These are phyloP conservation scores for Bactericera cockerelli DNA, from an alignment of 1,140 invertebrate genomes.

Conservation along the genomic window DNA sequence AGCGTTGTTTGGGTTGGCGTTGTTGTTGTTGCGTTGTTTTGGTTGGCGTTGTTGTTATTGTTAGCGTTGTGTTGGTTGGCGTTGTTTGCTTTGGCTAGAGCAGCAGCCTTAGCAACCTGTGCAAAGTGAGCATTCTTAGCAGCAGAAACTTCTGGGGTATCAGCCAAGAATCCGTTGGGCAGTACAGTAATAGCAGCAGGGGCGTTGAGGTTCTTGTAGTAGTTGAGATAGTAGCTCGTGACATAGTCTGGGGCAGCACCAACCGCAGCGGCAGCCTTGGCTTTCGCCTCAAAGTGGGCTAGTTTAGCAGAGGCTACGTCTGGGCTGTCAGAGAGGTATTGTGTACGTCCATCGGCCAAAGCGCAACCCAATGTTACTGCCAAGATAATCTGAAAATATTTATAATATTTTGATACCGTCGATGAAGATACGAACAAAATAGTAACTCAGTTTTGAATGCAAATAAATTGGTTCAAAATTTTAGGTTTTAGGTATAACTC, in stretches of 20 bases:
- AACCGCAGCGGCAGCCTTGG: slow-evolving; percentile 11
- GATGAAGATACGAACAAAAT: too few relatives aligned
- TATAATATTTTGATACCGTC: too few relatives aligned
- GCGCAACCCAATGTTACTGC: not conserved
- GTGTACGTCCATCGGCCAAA: slow-evolving; percentile 29
- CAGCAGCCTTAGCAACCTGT: slow-evolving; percentile 36
- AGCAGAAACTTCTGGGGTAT: slow-evolving; percentile 33
- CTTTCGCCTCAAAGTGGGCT: slow-evolving; percentile 23
- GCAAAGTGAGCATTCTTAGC: slow-evolving; percentile 40
- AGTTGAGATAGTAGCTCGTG: slow-evolving; percentile 33
- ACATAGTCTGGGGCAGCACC: slow-evolving; percentile 33
- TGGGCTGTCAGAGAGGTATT: slow-evolving; percentile 38
- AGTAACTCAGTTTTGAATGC: too few relatives aligned
- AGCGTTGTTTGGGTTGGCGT: slow-evolving; percentile 18
- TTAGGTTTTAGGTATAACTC: too few relatives aligned
- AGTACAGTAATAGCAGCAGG: slow-evolving; percentile 31
- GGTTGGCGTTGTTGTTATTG: slow-evolving; percentile 18
- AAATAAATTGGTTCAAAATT: too few relatives aligned
- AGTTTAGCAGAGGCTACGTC: slow-evolving; percentile 39
- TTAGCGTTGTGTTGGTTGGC: slow-evolving; percentile 23
- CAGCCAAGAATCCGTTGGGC: slow-evolving; percentile 36
- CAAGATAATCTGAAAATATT: not conserved
- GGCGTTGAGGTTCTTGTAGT: slow-evolving; percentile 24
- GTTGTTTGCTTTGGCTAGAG: slow-evolving; percentile 25
- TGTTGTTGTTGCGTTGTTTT: slow-evolving; percentile 17